Evolutionary conservation across 2,888 invertebrate species (phyloP).

Genomic region (Stegana nigrithorax): DNA sequence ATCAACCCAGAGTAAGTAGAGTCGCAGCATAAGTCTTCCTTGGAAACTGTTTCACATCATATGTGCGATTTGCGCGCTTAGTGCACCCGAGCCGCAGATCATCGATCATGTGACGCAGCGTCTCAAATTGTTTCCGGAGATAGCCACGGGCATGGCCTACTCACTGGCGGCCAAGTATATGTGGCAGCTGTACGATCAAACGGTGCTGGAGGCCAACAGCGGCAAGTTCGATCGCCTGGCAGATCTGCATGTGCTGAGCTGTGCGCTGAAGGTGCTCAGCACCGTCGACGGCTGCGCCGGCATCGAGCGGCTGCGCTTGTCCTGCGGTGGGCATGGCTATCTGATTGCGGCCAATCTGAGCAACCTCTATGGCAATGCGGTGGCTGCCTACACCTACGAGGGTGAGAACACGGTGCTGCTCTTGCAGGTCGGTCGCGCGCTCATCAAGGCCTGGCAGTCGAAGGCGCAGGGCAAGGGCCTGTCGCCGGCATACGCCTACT

Average conservation of each 20-base stretch:
- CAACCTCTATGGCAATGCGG: constrained; percentile 81
- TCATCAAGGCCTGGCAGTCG: constrained; percentile 82
- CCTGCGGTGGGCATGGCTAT: constrained; percentile 97
- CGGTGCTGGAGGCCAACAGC: constrained; percentile 80
- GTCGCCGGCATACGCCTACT: constrained; percentile 78
- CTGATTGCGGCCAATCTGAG: constrained; percentile 87
- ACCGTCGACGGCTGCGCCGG: constrained; percentile 80
- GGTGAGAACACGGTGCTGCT: constrained; percentile 95
- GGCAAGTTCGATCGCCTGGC: constrained; percentile 85
- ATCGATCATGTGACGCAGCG: constrained; percentile 94
- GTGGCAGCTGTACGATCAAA: constrained; percentile 85
- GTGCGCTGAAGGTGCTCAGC: constrained; percentile 89
- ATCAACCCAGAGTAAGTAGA: constrained; percentile 77
- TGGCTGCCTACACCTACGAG: constrained; percentile 93
- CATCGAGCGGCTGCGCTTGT: constrained; percentile 85
- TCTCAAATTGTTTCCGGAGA: constrained; percentile 85
- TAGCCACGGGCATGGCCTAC: constrained; percentile 84
- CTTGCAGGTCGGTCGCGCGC: constrained; percentile 87
- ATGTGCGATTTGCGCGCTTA: too few relatives aligned
- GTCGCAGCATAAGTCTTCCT: too few relatives aligned
- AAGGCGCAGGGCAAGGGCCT: constrained; percentile 72
- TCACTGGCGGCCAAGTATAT: constrained; percentile 79
- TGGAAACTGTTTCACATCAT: background rate
- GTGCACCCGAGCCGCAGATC: constrained; percentile 87
- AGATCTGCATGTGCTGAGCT: constrained; percentile 86